A percentile compares a stretch with the other conserved stretches of the same genome.
Evolutionary conservation across 2,888 invertebrate genomes (phyloP).

Genomic region (Scaptomyza reducta): DNA sequence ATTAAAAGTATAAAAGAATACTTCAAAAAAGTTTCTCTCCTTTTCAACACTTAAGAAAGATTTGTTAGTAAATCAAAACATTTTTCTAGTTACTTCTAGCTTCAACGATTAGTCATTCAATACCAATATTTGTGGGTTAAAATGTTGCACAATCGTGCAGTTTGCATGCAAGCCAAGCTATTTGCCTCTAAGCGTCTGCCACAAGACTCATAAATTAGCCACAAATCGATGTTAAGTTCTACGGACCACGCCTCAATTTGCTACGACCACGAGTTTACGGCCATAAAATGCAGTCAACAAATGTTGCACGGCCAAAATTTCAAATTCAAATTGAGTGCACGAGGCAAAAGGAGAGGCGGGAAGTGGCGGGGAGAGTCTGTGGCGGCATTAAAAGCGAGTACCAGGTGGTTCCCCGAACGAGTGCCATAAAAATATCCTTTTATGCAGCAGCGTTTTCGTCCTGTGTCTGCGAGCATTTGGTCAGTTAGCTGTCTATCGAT

Average conservation of each 20-base stretch:
- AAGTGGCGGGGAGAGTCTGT: not conserved
- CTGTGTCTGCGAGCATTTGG: slow-evolving; percentile 69
- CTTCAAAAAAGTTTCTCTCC: too few relatives aligned
- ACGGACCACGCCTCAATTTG: slow-evolving; percentile 38
- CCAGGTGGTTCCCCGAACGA: slow-evolving; percentile 47
- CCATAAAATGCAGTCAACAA: slow-evolving; percentile 48
- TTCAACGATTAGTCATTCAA: slow-evolving; percentile 22
- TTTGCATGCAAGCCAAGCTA: slow-evolving; percentile 21
- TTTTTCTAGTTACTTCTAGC: not conserved
- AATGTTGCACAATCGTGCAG: slow-evolving; percentile 1
- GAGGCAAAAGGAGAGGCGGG: not conserved
- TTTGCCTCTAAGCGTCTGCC: slow-evolving; percentile 4
- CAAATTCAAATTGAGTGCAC: slow-evolving; percentile 56
- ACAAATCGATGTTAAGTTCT: slow-evolving; percentile 3
- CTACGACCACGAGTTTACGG: slow-evolving; percentile 17
- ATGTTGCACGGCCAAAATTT: slow-evolving; percentile 32
- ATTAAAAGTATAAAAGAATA: too few relatives aligned
- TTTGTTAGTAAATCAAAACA: not conserved
- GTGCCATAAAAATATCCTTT: slow-evolving; percentile 76
- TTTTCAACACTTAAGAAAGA: too few relatives aligned
- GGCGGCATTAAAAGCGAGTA: slow-evolving; percentile 11
- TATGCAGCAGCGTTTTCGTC: slow-evolving; percentile 61
- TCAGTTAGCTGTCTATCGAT: slow-evolving; percentile 51
- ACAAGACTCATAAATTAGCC: slow-evolving; percentile 44
- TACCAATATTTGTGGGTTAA: slow-evolving; percentile 8